phyloP scores from a whole-genome alignment of 2,888 invertebrate species.

The Thymelicus acteon region DNA sequence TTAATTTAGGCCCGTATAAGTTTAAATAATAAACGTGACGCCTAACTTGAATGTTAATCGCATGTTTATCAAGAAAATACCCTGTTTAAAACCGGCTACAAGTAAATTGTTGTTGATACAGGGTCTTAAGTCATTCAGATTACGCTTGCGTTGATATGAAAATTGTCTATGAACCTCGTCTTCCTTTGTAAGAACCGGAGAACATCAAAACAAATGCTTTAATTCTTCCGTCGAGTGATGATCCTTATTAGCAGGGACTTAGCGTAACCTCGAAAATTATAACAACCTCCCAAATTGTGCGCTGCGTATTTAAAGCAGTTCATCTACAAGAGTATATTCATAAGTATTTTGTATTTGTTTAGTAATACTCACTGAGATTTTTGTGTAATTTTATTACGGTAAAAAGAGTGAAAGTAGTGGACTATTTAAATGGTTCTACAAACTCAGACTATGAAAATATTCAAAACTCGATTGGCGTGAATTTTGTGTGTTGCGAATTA shows the following conservation, averaged over 20 bases:
- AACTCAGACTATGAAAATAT: too few relatives aligned
- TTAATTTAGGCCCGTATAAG: too few relatives aligned
- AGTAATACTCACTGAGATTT: neutral
- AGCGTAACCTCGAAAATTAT: conserved; percentile 82
- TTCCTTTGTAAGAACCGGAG: conserved; percentile 56
- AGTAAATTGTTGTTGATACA: conserved; percentile 30
- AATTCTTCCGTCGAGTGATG: conserved; percentile 77
- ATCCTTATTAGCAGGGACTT: conserved; percentile 83
- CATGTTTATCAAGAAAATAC: conserved; percentile 26
- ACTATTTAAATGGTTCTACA: too few relatives aligned
- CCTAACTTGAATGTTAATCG: conserved; percentile 7
- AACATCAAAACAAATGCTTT: conserved; percentile 81
- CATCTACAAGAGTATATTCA: neutral
- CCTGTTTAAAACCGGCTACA: conserved; percentile 26
- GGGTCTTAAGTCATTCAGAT: conserved; percentile 36
- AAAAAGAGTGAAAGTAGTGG: too few relatives aligned
- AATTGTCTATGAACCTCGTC: conserved; percentile 46
- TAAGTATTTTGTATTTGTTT: neutral
- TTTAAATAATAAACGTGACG: too few relatives aligned
- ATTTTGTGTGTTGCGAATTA: too few relatives aligned
- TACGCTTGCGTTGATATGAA: conserved; percentile 38
- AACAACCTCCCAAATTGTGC: conserved; percentile 68
- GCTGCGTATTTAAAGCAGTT: conserved; percentile 59
- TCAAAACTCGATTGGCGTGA: too few relatives aligned
- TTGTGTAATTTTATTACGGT: too few relatives aligned